phyloP scores from a whole-genome alignment of 2,888 invertebrate species.

The Hermaeophaga mercurialis region DNA sequence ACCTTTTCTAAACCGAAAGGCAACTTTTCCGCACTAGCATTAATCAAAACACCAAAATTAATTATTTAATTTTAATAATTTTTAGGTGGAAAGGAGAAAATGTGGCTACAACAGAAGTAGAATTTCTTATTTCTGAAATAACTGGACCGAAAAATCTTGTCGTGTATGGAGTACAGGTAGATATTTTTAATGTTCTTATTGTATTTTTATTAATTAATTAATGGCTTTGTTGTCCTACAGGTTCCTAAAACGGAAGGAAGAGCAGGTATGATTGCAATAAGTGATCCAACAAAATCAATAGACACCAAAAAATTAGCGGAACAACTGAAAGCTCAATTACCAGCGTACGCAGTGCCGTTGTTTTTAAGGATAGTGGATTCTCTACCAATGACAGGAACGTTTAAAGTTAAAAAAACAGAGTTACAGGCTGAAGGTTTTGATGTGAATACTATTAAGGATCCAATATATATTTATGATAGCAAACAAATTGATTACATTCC shows the following conservation, averaged over 20 bases:
- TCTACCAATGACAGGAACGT: slow-evolving; percentile 86
- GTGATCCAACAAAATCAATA: slow-evolving; percentile 68
- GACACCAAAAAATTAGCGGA: slow-evolving; percentile 66
- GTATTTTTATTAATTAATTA: too few relatives aligned
- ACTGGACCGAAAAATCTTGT: slow-evolving; percentile 75
- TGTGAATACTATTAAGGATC: slow-evolving; percentile 69
- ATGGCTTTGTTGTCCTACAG: too few relatives aligned
- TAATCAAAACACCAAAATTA: too few relatives aligned
- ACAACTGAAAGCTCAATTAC: slow-evolving; percentile 74
- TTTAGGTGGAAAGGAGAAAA: slow-evolving; percentile 91
- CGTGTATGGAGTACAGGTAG: slow-evolving; percentile 91
- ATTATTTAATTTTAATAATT: too few relatives aligned
- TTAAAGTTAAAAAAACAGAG: slow-evolving; percentile 89
- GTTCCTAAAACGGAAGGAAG: slow-evolving; percentile 81
- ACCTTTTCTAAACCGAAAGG: too few relatives aligned
- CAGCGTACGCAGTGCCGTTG: slow-evolving; percentile 86
- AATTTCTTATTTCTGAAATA: slow-evolving; percentile 82
- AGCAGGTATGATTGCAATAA: slow-evolving; percentile 93
- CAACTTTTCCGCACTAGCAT: too few relatives aligned
- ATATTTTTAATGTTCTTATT: too few relatives aligned
- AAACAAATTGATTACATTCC: slow-evolving; percentile 47
- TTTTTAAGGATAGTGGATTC: slow-evolving; percentile 81
- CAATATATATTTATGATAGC: slow-evolving; percentile 68
- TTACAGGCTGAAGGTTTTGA: slow-evolving; percentile 86
- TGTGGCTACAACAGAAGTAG: slow-evolving; percentile 94